Evolutionary conservation across 2,888 invertebrate genomes (phyloP).

Genomic region (Drosophila macrospina): DNA sequence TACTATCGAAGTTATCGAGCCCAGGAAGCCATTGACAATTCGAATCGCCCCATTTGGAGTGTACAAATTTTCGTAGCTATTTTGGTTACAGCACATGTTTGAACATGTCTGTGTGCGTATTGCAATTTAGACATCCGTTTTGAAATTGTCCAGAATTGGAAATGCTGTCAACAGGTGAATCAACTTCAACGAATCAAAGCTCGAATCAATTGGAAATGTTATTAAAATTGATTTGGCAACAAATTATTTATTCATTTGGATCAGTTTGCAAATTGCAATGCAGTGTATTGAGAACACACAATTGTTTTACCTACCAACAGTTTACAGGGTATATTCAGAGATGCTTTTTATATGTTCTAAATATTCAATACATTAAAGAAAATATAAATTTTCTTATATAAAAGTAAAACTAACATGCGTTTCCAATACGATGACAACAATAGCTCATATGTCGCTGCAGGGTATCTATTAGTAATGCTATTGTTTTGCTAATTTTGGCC

Average conservation of each 20-base stretch:
- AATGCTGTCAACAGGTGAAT: slow-evolving; percentile 30
- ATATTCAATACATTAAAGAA: too few species aligned
- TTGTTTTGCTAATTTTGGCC: not conserved
- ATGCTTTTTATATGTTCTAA: too few species aligned
- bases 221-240: not conserved
- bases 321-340: not conserved
- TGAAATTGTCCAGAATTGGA: slow-evolving; percentile 21
- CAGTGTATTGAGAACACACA: not conserved
- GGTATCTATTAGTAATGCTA: not conserved
- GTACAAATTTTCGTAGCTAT: slow-evolving; percentile 49
- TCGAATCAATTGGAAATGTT: not conserved
- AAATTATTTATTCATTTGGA: not conserved
- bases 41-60: slow-evolving; percentile 43
- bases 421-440: not conserved
- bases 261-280: not conserved
- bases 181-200: not conserved
- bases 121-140: slow-evolving; percentile 56
- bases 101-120: slow-evolving; percentile 3
- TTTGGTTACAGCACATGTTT: slow-evolving; percentile 37
- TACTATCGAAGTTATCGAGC: slow-evolving; percentile 38
- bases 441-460: not conserved
- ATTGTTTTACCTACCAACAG: too few species aligned
- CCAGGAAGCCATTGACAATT: slow-evolving; percentile 55
- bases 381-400: too few species aligned
- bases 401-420: too few species aligned